Base-by-base conservation (phyloP, 1,140 invertebrate genomes). In the Harlomillsia oculata region DNA sequence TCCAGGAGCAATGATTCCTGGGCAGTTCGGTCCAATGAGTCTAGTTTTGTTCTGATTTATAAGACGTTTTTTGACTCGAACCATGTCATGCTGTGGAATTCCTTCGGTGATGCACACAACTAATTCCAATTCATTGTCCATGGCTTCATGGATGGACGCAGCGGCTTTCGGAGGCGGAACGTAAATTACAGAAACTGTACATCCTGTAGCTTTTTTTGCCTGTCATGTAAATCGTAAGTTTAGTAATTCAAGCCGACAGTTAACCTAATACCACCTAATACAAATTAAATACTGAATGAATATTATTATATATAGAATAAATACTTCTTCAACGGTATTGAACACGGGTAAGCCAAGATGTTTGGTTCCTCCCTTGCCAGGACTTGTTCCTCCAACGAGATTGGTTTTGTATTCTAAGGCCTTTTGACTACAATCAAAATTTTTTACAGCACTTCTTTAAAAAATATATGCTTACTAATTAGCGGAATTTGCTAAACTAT, bases 91-190 rank as follows among this genome's bases (percentile, higher is more conserved):
- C 71, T 97, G 91, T 36, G 95, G 93, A 65, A 97, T 89, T 68
- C 95, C 96, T 77, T 99, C 96, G 16, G 95, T 99, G 66, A 99
- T 99, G 74, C 89, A 94, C 8, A 99, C 95, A 72, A 98, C 88
- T 46, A 99, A 75, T 2, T 89, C 87, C 67, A 99, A 87, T 80
- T 98, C 93, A 36, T 94, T 92, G 69, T 97, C 93, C 53, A 99
- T 80, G 0, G 95, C 92, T 75, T 99, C 96, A 60, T 91, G 71
- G 63, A 99, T 92, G 25, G 96, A 95, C 60, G 80, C 78, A 1
- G 89, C 93, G 52, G 95, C 94, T 54, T 79, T 84, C 3, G 89
- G 84, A 34, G 96, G 91, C 50, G 96, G 96, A 11, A 99, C 96
- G 78, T 97, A 99, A 70, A 99, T 93, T 1, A 97, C 92, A 40